Base-by-base conservation (phyloP, 2,888 invertebrate genomes). In the Boloria euphrosyne region DNA sequence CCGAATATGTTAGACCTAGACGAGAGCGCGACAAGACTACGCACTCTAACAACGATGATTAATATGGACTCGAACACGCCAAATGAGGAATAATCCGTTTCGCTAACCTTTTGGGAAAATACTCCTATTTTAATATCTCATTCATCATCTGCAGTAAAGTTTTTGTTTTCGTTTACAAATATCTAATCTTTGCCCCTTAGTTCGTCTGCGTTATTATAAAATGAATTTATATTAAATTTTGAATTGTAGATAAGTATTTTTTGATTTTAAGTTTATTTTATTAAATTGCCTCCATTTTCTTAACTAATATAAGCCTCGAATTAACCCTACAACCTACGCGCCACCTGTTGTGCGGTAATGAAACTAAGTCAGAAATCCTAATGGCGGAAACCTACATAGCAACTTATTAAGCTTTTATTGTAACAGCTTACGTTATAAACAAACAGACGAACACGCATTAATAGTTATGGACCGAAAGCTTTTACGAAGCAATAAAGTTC, bases 31-130 rank as follows among this genome's bases (percentile, higher is more conserved):
- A 90, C 90, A 90, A 74, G 83, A 81, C 79, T 90, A 83, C 73
- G 86, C 90, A 90, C 90, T 90, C 81, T 83, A 77, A 78, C 78
- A 81, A 81, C 79, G 83, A 85, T 86, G 88, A 87, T 88, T 86
- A 88, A 89, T 85, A 82, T 76, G 76, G 74, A 74, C 71, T 68
- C 67, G 63, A 76, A 73, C 73, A 46, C 53, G 22, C 70, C 68
- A 63, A 72, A 70, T 68, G 67, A 68, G 68, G 65, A 72, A 75
- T 75, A 65, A 66, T 72, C 78, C 73, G 74, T 62, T 66, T 62
- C 18, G 17, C 59, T 63, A 66, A 64, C 68, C 69, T 59, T 65
- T 31, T 53, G 76, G 74, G 75, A 77, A 78, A 80, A 75, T 78
- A 71, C 80, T 81, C 80, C 80, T 80, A 75, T 80, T 80, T 79